phyloP scores from a whole-genome alignment of 2,113 vertebrate species.

The Xenus cinereus region DNA sequence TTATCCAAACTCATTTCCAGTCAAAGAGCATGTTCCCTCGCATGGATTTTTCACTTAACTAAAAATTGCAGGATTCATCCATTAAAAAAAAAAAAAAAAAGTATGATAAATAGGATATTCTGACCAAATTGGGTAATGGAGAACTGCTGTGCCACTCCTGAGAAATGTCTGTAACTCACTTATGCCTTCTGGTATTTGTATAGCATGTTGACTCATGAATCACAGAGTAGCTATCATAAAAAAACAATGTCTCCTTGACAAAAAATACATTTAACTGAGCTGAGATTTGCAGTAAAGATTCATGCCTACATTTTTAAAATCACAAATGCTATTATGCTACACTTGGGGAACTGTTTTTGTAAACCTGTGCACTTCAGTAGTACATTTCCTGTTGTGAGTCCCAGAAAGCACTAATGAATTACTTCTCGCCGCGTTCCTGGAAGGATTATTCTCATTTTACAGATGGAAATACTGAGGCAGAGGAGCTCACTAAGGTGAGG shows the following conservation, averaged over 20 bases:
- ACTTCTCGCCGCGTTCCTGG: neutral
- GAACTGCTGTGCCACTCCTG: constrained; percentile 50
- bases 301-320: constrained; percentile 32
- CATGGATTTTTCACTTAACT: constrained; percentile 9
- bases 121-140: constrained; percentile 55
- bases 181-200: constrained; percentile 62
- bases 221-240: constrained; percentile 43
- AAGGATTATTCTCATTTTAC: neutral
- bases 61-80: constrained; percentile 38
- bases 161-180: constrained; percentile 65
- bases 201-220: constrained; percentile 65
- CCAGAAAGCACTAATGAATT: neutral
- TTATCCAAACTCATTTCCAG: constrained; percentile 40
- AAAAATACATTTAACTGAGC: constrained; percentile 34
- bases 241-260: constrained; percentile 24
- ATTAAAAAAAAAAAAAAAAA: neutral
- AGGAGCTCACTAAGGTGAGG: neutral
- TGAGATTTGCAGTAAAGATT: constrained; percentile 44
- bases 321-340: neutral
- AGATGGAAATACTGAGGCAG: neutral
- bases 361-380: neutral
- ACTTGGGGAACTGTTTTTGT: neutral
- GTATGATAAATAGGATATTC: constrained; percentile 54
- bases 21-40: neutral
- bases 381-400: neutral